phyloP scores from a whole-genome alignment of 2,113 vertebrate species.

The Pangasianodon gigas region DNA sequence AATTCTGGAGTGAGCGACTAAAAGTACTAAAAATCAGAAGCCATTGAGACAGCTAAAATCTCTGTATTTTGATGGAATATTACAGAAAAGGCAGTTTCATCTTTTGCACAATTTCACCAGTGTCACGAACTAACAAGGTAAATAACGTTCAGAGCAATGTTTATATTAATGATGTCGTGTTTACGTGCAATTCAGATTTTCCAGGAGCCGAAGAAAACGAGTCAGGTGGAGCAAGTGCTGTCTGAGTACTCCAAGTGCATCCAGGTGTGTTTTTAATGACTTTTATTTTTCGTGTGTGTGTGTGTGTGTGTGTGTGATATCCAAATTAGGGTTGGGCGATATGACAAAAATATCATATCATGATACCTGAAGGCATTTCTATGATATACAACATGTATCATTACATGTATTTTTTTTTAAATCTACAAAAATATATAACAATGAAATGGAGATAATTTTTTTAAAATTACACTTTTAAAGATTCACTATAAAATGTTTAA shows the following conservation, averaged over 20 bases:
- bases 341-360: no score
- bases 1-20: not conserved
- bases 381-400: no score
- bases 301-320: not conserved
- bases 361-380: no score
- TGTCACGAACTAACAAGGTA: not conserved
- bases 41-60: not conserved
- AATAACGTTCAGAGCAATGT: not conserved
- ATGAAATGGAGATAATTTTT: no score
- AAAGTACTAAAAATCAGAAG: no score
- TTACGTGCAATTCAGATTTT: conserved; percentile 75
- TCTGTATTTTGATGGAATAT: not conserved
- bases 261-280: conserved; percentile 73
- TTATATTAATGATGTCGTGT: not conserved
- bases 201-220: conserved; percentile 90
- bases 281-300: not conserved
- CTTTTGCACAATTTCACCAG: not conserved
- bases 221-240: conserved; percentile 89
- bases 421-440: no score
- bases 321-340: not conserved
- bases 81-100: not conserved
- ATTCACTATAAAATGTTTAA: not conserved
- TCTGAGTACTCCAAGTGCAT: conserved; percentile 86
- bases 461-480: not conserved
- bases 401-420: no score